phyloP scores from a whole-genome alignment of 2,113 vertebrate species.

The Rhinogobius similis region DNA sequence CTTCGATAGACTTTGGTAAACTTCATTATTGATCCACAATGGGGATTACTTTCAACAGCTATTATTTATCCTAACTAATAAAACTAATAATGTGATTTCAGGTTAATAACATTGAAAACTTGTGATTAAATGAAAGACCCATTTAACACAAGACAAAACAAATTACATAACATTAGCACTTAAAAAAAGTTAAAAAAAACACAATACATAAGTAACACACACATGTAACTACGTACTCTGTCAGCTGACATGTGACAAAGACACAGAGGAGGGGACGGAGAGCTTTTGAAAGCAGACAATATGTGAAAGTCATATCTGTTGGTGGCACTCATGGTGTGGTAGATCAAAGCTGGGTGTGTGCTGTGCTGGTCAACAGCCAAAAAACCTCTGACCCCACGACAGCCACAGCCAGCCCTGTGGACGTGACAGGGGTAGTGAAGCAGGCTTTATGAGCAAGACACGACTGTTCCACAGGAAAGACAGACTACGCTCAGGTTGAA shows the following conservation, averaged over 20 bases:
- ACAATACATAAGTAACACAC: neutral
- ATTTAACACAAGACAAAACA: neutral
- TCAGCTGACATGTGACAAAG: neutral
- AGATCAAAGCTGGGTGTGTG: constrained; percentile 58
- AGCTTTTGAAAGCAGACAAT: constrained; percentile 13
- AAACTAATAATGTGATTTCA: neutral
- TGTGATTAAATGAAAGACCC: no score
- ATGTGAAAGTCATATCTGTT: constrained; percentile 44
- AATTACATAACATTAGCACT: neutral
- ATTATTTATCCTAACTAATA: neutral
- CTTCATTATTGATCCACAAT: no score
- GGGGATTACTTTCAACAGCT: neutral
- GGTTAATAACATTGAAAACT: neutral
- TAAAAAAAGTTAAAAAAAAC: no score
- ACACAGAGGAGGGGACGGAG: constrained; percentile 20
- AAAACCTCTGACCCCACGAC: constrained; percentile 63
- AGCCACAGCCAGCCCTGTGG: constrained; percentile 49
- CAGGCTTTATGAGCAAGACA: constrained; percentile 7
- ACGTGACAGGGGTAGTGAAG: constrained; percentile 55
- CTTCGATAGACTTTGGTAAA: no score
- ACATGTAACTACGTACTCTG: neutral
- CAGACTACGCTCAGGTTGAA: neutral
- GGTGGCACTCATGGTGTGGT: constrained; percentile 40
- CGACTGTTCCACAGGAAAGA: neutral
- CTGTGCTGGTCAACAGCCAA: constrained; percentile 60